Evolutionary conservation across 2,113 vertebrate species (phyloP), one percentile per base, ranked within the genome.

Genomic region (Neopipo cinnamomea): DNA sequence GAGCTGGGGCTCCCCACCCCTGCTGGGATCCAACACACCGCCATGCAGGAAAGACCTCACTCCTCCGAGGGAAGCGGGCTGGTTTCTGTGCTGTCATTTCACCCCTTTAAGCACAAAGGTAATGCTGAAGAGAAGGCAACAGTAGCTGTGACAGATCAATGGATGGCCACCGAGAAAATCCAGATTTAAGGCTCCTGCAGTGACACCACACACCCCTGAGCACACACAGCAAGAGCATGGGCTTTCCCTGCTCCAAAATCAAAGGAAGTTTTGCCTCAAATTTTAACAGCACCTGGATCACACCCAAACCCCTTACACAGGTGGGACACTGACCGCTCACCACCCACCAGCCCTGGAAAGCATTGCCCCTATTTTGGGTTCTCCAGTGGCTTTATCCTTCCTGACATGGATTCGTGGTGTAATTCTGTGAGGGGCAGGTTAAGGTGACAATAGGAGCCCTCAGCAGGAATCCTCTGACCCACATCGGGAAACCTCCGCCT

Each of bases 311-410:
- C 50, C 20, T 44, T 14, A 8, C 49, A 30, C 21, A 41, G 42
- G 62, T 4, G 6, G 20, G 49, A 53, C 46, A 44, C 28, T 0
- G 1, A 37, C 17, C 0, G 0, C 52, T 59, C 41, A 30, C 19
- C 74, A 30, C 46, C 66, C 50, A 27, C 6, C 49, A 27, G 8
- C n/a, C 59, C 53, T 12, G 41, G 28, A 55, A 85, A 53, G 31
- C 46, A 62, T 5, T 7, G 2, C 13, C 59, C 71, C 55, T 6
- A 4, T 88, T 73, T 67, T 0, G 4, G 59, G 55, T 4, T 72
- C 56, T 56, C 47, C 35, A 46, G 53, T 0, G 44, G 77, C 62
- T 75, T 56, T 62, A 56, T 11, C 28, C 42, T 46, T 8, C 18
- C 28, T 31, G 2, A 15, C 33, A 30, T 9, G 11, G 49, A 10